Percentiles rank a stretch among this genome's conserved stretches.
Conservation (phyloP, 2,797 vertebrate genomes). For the Cuniculus paca region DNA sequence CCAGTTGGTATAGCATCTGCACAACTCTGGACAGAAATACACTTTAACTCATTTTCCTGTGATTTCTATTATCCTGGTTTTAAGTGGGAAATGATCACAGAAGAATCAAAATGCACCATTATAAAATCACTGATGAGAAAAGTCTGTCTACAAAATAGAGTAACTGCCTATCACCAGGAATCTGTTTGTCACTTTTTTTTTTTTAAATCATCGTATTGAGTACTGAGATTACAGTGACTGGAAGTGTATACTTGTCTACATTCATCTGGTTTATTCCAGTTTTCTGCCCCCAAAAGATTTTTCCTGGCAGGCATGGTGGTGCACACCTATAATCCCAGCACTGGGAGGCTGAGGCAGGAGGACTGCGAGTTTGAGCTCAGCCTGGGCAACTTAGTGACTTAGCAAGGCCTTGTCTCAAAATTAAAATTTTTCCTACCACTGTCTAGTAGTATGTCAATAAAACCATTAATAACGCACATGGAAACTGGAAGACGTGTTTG, state of each 20-base stretch:
- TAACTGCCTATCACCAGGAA: background rate
- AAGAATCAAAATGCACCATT: background rate
- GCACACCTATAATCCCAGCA: background rate
- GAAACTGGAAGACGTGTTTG: background rate
- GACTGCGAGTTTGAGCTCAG: no score
- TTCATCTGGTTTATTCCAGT: background rate
- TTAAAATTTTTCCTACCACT: background rate
- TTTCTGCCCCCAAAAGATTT: background rate
- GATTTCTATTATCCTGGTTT: background rate
- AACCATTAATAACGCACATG: no score
- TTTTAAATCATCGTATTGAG: background rate
- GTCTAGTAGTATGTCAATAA: background rate
- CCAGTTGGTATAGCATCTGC: background rate
- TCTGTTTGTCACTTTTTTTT: background rate
- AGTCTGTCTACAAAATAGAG: background rate
- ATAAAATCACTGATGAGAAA: background rate
- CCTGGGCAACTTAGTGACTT: background rate
- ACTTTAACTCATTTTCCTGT: background rate
- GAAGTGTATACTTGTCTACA: background rate
- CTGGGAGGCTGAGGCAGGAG: background rate
- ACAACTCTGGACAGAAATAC: background rate
- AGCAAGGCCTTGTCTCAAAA: background rate
- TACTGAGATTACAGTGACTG: background rate
- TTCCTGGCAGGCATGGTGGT: background rate
- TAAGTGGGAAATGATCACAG: background rate